phyloP scores from a whole-genome alignment of 2,888 invertebrate genomes.

The Calephelis perditalis region DNA sequence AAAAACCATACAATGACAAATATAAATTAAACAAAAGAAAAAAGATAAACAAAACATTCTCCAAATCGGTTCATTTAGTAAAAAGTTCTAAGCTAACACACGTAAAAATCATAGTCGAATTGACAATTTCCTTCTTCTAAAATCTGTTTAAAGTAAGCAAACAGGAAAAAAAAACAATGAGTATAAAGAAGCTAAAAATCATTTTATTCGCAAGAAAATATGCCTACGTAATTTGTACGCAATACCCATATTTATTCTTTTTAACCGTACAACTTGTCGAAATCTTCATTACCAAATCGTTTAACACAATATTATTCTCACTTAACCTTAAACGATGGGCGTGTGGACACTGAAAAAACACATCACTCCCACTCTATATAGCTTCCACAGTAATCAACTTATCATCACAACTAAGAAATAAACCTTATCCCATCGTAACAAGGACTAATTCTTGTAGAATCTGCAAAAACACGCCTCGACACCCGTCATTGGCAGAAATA shows the following conservation, averaged over 20 bases:
- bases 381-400: slow-evolving; percentile 50
- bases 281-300: slow-evolving; percentile 38
- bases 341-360: slow-evolving; percentile 71
- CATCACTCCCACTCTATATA: slow-evolving; percentile 71
- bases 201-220: slow-evolving; percentile 15
- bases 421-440: slow-evolving; percentile 45
- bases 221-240: not conserved
- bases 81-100: no score
- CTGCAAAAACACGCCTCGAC: slow-evolving; percentile 66
- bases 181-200: slow-evolving; percentile 18
- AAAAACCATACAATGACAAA: no score
- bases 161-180: no score
- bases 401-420: slow-evolving; percentile 36
- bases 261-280: slow-evolving; percentile 30
- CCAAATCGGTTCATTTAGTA: no score
- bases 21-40: no score
- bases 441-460: slow-evolving; percentile 39
- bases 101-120: no score
- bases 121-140: no score
- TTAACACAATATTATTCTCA: slow-evolving; percentile 43
- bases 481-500: slow-evolving; percentile 78
- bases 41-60: no score
- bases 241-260: slow-evolving; percentile 18
- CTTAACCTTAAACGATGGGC: slow-evolving; percentile 52
- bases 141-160: no score